These are phyloP conservation scores for mouse (Mus musculus) DNA, from an alignment of 2,113 vertebrate species.

Conservation along the genomic window GRCm39 chr8:98705501-98706000, in stretches of 20 bases:
- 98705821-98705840: neutral
- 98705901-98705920: neutral
- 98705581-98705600: neutral
- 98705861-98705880: neutral
- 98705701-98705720: neutral
- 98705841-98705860: neutral
- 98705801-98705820: neutral
- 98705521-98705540: neutral
- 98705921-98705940: neutral
- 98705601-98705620: neutral
- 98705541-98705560: neutral
- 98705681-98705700: neutral
- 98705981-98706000: neutral
- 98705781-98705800: neutral
- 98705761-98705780: neutral
- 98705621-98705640: neutral
- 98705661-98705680: neutral
- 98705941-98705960: neutral
- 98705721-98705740: neutral
- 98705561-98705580: neutral
- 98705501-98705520: neutral
- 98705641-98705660: neutral
- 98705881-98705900: neutral
- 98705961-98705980: neutral
- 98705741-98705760: neutral